phyloP scores from a whole-genome alignment of 2,888 invertebrate species.

The Apodemia mormo region DNA sequence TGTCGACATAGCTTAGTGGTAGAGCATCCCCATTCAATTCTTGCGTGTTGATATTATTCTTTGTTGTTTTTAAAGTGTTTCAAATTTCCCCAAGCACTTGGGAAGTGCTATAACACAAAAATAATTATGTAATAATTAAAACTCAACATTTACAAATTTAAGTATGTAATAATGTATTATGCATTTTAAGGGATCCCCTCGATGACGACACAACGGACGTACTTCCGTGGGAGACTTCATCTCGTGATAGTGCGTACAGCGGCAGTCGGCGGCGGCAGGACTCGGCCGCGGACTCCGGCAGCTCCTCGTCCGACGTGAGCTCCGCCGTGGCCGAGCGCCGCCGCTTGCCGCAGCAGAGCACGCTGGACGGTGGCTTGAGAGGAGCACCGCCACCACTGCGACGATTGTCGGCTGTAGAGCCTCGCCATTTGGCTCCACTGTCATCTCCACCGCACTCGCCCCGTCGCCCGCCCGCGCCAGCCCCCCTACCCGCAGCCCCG shows the following conservation, averaged over 20 bases:
- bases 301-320: conserved; percentile 89
- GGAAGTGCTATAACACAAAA: too few species aligned
- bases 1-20: too few species aligned
- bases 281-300: conserved; percentile 86
- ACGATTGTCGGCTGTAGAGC: conserved; percentile 76
- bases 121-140: too few species aligned
- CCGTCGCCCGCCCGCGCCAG: conserved; percentile 56
- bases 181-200: conserved; percentile 56
- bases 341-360: conserved; percentile 85
- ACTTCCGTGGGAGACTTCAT: conserved; percentile 62
- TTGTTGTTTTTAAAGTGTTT: too few species aligned
- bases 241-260: conserved; percentile 57
- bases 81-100: too few species aligned
- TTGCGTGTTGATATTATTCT: too few species aligned
- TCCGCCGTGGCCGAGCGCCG: conserved; percentile 75
- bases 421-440: conserved; percentile 81
- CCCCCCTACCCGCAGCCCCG: conserved; percentile 51
- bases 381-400: conserved; percentile 73
- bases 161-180: neutral
- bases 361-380: conserved; percentile 83
- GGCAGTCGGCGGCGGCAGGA: conserved; percentile 82
- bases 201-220: conserved; percentile 67
- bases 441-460: conserved; percentile 70
- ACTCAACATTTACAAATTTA: too few species aligned
- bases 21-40: too few species aligned